phyloP scores from a whole-genome alignment of 2,888 invertebrate genomes.

The Sesia apiformis region DNA sequence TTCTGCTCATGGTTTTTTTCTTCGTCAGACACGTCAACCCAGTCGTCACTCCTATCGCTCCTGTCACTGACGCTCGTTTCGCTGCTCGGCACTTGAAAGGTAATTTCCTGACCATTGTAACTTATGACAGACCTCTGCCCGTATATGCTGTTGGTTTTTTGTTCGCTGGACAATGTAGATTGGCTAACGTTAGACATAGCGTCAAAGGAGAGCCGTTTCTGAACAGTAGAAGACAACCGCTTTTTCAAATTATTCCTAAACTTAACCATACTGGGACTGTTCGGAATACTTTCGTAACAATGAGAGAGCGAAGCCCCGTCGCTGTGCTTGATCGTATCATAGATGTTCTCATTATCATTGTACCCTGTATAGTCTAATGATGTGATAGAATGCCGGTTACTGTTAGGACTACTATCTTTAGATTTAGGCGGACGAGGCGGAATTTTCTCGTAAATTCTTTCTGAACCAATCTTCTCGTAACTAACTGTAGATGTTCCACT shows the following conservation, averaged over 20 bases:
- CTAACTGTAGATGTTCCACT: conserved; percentile 63
- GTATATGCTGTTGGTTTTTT: conserved; percentile 77
- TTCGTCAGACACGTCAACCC: conserved; percentile 78
- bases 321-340: conserved; percentile 75
- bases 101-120: conserved; percentile 65
- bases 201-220: conserved; percentile 61
- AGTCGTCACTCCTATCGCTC: conserved; percentile 78
- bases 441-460: conserved; percentile 67
- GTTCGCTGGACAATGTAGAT: conserved; percentile 74
- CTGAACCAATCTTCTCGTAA: conserved; percentile 63
- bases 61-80: conserved; percentile 75
- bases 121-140: conserved; percentile 68
- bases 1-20: conserved; percentile 65
- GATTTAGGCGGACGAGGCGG: conserved; percentile 42
- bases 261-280: conserved; percentile 65
- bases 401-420: conserved; percentile 53
- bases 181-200: conserved; percentile 65
- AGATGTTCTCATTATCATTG: conserved; percentile 75
- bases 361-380: conserved; percentile 54
- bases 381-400: conserved; percentile 51
- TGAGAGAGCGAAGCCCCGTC: conserved; percentile 68
- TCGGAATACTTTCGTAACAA: conserved; percentile 76
- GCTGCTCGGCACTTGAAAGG: conserved; percentile 70
- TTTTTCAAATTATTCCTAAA: conserved; percentile 50
- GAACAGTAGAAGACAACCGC: conserved; percentile 42